Conservation (phyloP, 2,797 vertebrate species). For the Hyperoplus lanceolatus region DNA sequence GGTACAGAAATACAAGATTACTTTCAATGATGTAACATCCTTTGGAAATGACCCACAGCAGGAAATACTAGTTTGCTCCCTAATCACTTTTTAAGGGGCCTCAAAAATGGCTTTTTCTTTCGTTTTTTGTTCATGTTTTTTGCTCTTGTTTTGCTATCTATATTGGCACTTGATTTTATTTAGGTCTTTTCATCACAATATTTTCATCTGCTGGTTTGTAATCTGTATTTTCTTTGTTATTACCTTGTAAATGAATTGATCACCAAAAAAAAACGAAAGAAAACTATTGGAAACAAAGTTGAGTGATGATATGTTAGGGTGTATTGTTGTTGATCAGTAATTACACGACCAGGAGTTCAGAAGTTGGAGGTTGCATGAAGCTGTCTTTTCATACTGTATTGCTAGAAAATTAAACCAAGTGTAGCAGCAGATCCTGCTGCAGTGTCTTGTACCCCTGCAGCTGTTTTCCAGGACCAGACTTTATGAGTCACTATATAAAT, state of each 20-base stretch:
- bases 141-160: background rate
- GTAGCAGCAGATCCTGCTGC: slow-evolving; percentile 43
- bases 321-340: background rate
- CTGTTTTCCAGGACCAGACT: slow-evolving; percentile 78
- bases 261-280: background rate
- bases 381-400: background rate
- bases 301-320: background rate
- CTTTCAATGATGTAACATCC: background rate
- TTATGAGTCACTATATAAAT: slow-evolving; percentile 82
- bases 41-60: background rate
- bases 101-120: no score
- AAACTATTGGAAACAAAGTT: background rate
- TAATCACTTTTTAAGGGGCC: background rate
- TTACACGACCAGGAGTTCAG: background rate
- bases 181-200: background rate
- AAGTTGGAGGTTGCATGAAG: background rate
- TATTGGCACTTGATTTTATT: background rate
- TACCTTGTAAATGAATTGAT: background rate
- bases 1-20: background rate
- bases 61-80: background rate
- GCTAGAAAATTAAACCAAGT: slow-evolving; percentile 36
- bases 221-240: background rate
- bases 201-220: background rate
- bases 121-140: background rate
- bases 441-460: slow-evolving; percentile 68